Conservation (phyloP, 1,140 invertebrate species). For the Tyrophagus putrescentiae region DNA sequence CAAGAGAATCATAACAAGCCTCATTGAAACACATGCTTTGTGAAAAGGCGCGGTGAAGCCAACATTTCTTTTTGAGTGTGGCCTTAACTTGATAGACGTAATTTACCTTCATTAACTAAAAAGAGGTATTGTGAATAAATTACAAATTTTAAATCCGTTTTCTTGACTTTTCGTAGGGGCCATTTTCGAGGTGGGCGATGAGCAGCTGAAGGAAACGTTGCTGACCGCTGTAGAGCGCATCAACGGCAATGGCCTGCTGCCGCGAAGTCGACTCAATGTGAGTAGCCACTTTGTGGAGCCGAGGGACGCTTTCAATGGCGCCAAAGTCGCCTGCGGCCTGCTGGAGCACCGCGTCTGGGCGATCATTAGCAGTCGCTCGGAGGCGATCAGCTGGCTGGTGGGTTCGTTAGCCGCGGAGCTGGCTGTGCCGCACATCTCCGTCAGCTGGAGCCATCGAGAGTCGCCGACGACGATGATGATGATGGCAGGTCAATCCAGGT, state of each 20-base stretch:
- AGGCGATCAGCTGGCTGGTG: not conserved
- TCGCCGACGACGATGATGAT: too few species aligned
- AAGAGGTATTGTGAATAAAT: too few species aligned
- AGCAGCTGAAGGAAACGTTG: constrained; percentile 70
- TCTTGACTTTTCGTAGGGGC: too few species aligned
- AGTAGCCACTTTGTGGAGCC: constrained; percentile 71
- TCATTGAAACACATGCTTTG: too few species aligned
- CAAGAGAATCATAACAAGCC: too few species aligned
- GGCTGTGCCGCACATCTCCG: not conserved
- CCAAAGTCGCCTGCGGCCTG: too few species aligned
- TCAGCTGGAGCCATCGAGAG: not conserved
- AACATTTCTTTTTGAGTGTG: too few species aligned
- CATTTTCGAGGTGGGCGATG: constrained; percentile 36
- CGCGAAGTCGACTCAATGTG: constrained; percentile 59
- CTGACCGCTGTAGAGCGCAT: constrained; percentile 74
- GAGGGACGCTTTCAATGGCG: constrained; percentile 75
- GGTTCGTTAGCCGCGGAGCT: not conserved
- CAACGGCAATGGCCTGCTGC: constrained; percentile 63
- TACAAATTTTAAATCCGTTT: too few species aligned
- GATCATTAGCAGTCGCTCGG: not conserved
- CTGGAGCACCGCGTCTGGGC: not conserved
- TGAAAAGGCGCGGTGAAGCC: too few species aligned
- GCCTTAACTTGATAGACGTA: too few species aligned
- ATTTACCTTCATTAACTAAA: too few species aligned
- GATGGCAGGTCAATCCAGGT: too few species aligned